Percentiles rank a stretch among this genome's conserved stretches.
Conservation (phyloP, 2,113 vertebrate species). For the Mungos mungo region DNA sequence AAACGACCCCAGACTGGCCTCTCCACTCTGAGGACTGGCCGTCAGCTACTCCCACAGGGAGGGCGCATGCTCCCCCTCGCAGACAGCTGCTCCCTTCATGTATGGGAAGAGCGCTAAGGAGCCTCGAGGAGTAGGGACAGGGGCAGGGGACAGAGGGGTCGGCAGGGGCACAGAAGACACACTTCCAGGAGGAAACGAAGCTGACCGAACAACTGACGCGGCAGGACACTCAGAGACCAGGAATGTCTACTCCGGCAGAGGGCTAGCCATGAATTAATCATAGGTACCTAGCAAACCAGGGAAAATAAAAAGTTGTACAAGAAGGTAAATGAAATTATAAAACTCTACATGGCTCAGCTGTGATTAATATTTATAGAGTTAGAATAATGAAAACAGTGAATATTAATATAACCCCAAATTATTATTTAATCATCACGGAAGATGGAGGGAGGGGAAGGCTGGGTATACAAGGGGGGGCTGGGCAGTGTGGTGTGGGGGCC, state of each 20-base stretch:
- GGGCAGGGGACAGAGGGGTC: neutral
- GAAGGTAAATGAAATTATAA: slow-evolving; percentile 80
- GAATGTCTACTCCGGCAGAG: neutral
- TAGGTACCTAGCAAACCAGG: slow-evolving; percentile 64
- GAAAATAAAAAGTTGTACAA: slow-evolving; percentile 79
- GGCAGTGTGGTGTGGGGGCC: accelerated
- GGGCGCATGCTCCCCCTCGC: neutral
- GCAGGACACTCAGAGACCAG: neutral
- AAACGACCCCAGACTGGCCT: neutral
- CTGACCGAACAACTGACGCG: neutral
- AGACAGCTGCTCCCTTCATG: neutral
- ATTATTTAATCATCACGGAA: slow-evolving; percentile 70
- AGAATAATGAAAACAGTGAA: slow-evolving; percentile 79
- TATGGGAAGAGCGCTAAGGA: accelerated
- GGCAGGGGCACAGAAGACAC: neutral
- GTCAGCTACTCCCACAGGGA: neutral
- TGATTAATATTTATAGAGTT: slow-evolving; percentile 80
- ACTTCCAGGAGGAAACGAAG: neutral
- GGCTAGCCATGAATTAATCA: slow-evolving; percentile 73
- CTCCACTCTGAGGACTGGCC: neutral
- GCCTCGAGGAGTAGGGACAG: accelerated
- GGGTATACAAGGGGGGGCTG: neutral
- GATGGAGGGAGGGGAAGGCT: neutral
- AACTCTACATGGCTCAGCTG: slow-evolving; percentile 75
- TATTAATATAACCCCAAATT: slow-evolving; percentile 74